These are phyloP conservation scores for Cassiopea xamachana DNA, from an alignment of 30 jellyfish, hydroid and myxozoan genomes.

Conservation along the genomic window DNA sequence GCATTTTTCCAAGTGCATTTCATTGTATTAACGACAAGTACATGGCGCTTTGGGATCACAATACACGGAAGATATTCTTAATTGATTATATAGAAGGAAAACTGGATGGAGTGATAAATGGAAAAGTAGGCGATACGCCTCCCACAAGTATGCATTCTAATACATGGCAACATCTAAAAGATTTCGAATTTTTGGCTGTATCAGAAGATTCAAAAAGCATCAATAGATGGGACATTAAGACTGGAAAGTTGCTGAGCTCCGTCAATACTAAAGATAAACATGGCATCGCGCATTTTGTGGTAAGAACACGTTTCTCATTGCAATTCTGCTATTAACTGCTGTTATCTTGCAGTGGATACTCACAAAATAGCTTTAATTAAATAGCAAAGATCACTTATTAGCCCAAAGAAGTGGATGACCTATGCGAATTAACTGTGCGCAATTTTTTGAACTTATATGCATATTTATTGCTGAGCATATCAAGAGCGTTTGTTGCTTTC, in stretches of 20 bases:
- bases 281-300: conserved; percentile 40
- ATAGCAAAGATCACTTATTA: too few relatives aligned
- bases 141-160: conserved; percentile 61
- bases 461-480: too few relatives aligned
- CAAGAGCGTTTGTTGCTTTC: too few relatives aligned
- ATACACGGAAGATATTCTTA: conserved; percentile 40
- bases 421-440: too few relatives aligned
- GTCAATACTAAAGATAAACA: conserved; percentile 67
- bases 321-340: too few relatives aligned
- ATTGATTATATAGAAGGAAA: conserved; percentile 57
- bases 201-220: conserved; percentile 51
- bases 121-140: conserved; percentile 41
- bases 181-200: conserved; percentile 37
- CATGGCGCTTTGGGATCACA: conserved; percentile 60
- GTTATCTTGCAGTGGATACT: too few relatives aligned
- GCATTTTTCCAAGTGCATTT: conserved; percentile 69
- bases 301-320: neutral
- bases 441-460: too few relatives aligned
- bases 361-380: too few relatives aligned
- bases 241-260: conserved; percentile 62
- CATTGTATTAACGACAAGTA: conserved; percentile 40
- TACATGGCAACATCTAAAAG: conserved; percentile 65
- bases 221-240: conserved; percentile 55
- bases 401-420: too few relatives aligned
- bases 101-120: conserved; percentile 39